A percentile compares a stretch with the other conserved stretches of the same genome.
Evolutionary conservation across 2,797 vertebrate genomes (phyloP).

Genomic region (Enteromius fasciolatus): DNA sequence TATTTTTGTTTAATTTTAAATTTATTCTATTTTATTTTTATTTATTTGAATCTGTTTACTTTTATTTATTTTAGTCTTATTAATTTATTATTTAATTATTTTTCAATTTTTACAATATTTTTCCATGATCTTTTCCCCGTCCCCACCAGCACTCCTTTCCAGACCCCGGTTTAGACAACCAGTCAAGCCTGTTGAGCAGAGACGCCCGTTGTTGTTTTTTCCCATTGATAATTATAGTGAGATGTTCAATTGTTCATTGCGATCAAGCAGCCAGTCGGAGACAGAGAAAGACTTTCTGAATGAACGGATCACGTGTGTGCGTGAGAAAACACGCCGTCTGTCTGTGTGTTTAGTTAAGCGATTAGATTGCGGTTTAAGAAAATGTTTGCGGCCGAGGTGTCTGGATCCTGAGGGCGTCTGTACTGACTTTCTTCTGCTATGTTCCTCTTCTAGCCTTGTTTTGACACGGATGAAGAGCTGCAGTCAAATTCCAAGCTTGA

Average conservation of each 20-base stretch:
- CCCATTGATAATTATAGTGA: slow-evolving; percentile 52
- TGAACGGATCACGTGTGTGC: slow-evolving; percentile 8
- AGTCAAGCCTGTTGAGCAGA: slow-evolving; percentile 38
- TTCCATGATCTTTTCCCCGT: too few species aligned
- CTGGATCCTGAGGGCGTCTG: slow-evolving; percentile 7
- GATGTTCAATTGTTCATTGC: slow-evolving; percentile 38
- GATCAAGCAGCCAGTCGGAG: slow-evolving; percentile 41
- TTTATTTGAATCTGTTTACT: background rate
- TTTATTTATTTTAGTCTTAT: background rate
- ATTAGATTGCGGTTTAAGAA: slow-evolving; percentile 28
- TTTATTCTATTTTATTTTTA: background rate
- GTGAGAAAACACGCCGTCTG: background rate
- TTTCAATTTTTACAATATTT: background rate
- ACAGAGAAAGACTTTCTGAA: background rate
- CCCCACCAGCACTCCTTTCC: background rate
- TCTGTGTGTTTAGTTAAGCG: slow-evolving; percentile 12
- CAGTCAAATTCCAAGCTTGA: background rate
- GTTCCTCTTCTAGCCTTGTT: slow-evolving; percentile 4
- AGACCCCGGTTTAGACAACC: slow-evolving; percentile 22
- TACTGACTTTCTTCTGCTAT: background rate
- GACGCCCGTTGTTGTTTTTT: slow-evolving; percentile 28
- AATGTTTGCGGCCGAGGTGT: slow-evolving; percentile 27
- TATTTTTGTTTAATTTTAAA: background rate
- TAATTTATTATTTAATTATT: background rate
- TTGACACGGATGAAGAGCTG: background rate